These are phyloP conservation scores for Leuciscus idus DNA, from an alignment of 2,113 vertebrate genomes.

Conservation along the genomic window DNA sequence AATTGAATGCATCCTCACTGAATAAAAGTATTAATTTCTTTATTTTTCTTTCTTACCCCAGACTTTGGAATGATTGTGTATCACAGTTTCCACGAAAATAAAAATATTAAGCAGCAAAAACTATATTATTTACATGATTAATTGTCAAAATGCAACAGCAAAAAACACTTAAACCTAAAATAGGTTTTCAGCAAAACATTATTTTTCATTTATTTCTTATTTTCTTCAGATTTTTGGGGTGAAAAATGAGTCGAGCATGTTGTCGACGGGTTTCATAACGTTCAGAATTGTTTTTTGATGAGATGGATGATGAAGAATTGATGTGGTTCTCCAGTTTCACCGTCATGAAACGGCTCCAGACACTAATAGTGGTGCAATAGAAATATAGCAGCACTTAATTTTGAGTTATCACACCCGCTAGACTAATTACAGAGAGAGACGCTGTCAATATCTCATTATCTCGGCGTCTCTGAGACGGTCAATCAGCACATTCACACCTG, in stretches of 20 bases:
- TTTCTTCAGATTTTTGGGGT: neutral
- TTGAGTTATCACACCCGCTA: slow-evolving; percentile 13
- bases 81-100: too few relatives aligned
- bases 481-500: slow-evolving; percentile 25
- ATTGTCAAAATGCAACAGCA: neutral
- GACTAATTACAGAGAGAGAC: slow-evolving; percentile 7
- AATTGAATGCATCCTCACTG: too few relatives aligned
- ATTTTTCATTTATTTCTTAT: neutral
- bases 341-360: neutral
- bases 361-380: slow-evolving; percentile 11
- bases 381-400: slow-evolving; percentile 19
- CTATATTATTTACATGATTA: neutral
- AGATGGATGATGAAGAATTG: neutral
- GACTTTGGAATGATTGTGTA: too few relatives aligned
- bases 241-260: neutral
- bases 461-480: neutral
- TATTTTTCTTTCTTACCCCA: too few relatives aligned
- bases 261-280: neutral
- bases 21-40: too few relatives aligned
- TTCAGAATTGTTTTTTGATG: neutral
- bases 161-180: too few relatives aligned
- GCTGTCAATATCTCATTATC: slow-evolving; percentile 35
- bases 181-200: neutral
- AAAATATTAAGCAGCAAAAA: too few relatives aligned
- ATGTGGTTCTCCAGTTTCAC: neutral